phyloP scores from a whole-genome alignment of 2,113 vertebrate genomes.

The Cygnus buccinator region DNA sequence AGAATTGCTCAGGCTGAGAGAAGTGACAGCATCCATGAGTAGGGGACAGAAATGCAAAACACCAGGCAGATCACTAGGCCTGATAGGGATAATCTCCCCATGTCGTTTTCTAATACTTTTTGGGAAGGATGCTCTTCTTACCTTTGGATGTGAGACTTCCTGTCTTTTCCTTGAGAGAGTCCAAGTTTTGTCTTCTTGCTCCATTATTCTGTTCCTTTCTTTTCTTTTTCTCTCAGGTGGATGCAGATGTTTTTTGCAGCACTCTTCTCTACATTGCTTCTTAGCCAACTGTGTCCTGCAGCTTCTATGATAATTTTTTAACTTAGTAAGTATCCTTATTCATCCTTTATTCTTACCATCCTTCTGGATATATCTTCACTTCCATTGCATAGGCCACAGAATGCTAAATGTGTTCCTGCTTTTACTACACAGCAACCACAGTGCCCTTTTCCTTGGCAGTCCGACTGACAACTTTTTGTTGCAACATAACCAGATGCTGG shows the following conservation, averaged over 20 bases:
- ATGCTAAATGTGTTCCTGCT: not conserved
- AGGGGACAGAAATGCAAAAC: not conserved
- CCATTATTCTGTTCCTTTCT: not conserved
- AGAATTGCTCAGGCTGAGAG: not conserved
- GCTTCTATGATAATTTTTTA: not conserved
- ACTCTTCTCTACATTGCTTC: not conserved
- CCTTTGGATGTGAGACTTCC: not conserved
- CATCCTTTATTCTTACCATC: not conserved
- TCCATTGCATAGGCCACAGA: not conserved
- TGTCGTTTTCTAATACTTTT: not conserved
- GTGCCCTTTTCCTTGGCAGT: not conserved
- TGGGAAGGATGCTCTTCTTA: not conserved
- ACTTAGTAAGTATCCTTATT: not conserved
- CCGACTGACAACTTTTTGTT: not conserved
- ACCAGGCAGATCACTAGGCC: not conserved
- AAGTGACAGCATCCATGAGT: not conserved
- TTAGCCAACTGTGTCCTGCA: not conserved
- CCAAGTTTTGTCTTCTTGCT: not conserved
- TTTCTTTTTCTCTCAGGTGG: not conserved
- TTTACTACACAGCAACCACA: not conserved
- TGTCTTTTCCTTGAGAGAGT: not conserved
- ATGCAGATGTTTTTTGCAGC: not conserved
- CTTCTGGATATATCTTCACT: not conserved
- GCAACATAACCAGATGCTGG: not conserved
- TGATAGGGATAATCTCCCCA: not conserved